These are phyloP conservation scores for Otocyon megalotis DNA, from an alignment of 2,113 vertebrate species.

Conservation along the genomic window DNA sequence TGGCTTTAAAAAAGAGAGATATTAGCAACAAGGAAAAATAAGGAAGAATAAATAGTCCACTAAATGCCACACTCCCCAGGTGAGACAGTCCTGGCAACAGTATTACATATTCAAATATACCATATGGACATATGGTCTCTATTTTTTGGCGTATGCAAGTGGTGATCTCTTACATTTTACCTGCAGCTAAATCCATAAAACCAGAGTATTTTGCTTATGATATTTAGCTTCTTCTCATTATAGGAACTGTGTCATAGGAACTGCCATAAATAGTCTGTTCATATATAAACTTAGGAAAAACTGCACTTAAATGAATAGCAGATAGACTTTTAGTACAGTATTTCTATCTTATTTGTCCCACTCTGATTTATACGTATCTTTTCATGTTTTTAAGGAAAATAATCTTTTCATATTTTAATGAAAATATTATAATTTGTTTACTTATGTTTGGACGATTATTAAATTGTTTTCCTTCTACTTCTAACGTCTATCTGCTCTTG, in stretches of 20 bases:
- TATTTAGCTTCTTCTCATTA: slow-evolving; percentile 60
- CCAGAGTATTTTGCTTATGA: slow-evolving; percentile 51
- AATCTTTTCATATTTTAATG: slow-evolving; percentile 73
- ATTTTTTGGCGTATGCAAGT: background rate
- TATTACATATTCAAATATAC: background rate
- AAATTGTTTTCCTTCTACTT: background rate
- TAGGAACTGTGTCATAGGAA: slow-evolving; percentile 59
- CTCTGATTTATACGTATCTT: slow-evolving; percentile 71
- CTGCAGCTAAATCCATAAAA: slow-evolving; percentile 51
- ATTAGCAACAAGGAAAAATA: background rate
- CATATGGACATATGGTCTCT: background rate
- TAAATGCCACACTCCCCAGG: background rate
- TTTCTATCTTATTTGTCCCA: background rate
- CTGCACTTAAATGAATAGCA: slow-evolving; percentile 56
- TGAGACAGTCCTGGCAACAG: background rate
- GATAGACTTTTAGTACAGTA: slow-evolving; percentile 67
- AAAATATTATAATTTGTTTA: background rate
- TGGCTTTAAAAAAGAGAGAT: background rate
- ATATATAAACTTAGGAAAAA: slow-evolving; percentile 54
- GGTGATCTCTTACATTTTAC: slow-evolving; percentile 8
- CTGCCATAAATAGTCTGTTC: slow-evolving; percentile 67
- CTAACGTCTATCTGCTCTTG: background rate
- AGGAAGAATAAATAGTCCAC: background rate
- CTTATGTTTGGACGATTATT: slow-evolving; percentile 7
- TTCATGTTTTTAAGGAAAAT: slow-evolving; percentile 74